These are phyloP conservation scores for Nemopilema nomurai DNA, from an alignment of 30 jellyfish, hydroid and myxozoan species.

Conservation along the genomic window DNA sequence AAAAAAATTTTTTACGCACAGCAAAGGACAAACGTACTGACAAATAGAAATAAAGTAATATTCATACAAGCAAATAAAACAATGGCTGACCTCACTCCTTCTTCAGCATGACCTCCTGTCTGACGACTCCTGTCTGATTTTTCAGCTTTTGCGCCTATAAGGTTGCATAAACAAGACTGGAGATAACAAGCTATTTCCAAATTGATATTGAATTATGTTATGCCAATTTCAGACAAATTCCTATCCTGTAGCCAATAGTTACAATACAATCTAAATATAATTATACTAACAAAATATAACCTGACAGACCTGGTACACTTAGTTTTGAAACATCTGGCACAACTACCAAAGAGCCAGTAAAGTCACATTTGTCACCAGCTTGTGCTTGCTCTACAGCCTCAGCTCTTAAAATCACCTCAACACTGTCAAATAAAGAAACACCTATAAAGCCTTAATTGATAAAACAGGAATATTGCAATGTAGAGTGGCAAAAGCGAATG, in stretches of 20 bases:
- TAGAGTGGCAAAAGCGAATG: too few relatives aligned
- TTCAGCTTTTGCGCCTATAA: conserved; percentile 85
- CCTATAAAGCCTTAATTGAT: neutral
- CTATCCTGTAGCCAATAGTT: too few relatives aligned
- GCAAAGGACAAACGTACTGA: neutral
- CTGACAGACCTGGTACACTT: conserved; percentile 81
- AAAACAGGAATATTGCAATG: too few relatives aligned
- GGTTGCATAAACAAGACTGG: neutral
- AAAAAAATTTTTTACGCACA: neutral
- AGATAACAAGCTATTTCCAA: too few relatives aligned
- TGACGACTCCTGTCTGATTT: conserved; percentile 71
- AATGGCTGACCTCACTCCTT: conserved; percentile 68
- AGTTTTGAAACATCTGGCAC: conserved; percentile 99
- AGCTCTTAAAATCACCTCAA: conserved; percentile 95
- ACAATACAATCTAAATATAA: too few relatives aligned
- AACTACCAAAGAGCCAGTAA: conserved; percentile 97
- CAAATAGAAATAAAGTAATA: neutral
- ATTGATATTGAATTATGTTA: too few relatives aligned
- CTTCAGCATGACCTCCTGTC: conserved; percentile 53
- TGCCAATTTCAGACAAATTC: too few relatives aligned
- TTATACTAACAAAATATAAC: too few relatives aligned
- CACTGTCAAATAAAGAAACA: conserved; percentile 53
- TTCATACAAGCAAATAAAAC: neutral
- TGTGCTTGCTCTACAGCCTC: conserved; percentile 99
- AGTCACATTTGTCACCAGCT: conserved; percentile 99